Evolutionary conservation across 2,113 vertebrate genomes (phyloP).

Genomic region (Elephantulus edwardii): DNA sequence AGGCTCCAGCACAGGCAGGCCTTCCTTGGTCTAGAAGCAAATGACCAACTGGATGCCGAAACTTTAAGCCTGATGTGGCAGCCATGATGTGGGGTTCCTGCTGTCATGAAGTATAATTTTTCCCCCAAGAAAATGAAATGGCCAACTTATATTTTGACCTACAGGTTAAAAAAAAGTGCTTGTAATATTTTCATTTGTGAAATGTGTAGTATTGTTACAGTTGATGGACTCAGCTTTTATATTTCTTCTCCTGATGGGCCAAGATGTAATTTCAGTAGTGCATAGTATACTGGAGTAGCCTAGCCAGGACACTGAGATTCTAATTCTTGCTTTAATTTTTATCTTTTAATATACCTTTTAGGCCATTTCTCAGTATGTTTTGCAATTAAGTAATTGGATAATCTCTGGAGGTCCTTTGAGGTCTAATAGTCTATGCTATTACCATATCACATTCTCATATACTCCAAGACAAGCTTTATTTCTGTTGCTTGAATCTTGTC

Average conservation of each 20-base stretch:
- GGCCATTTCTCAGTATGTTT: not conserved
- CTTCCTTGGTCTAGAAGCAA: slow-evolving; percentile 83
- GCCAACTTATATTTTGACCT: slow-evolving; percentile 80
- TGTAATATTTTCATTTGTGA: not conserved
- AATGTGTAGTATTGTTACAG: not conserved
- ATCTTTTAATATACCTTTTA: not conserved
- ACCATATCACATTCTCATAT: not conserved
- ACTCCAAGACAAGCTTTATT: not conserved
- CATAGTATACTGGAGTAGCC: not conserved
- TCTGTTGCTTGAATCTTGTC: not conserved
- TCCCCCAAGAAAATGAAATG: slow-evolving; percentile 76
- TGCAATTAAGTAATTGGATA: not conserved
- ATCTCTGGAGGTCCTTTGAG: not conserved
- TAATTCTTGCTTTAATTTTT: not conserved
- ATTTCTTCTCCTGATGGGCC: not conserved
- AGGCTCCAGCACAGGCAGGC: slow-evolving; percentile 81
- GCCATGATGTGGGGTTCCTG: slow-evolving; percentile 83
- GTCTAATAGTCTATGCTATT: not conserved
- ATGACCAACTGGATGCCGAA: slow-evolving; percentile 78
- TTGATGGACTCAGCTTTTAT: not conserved
- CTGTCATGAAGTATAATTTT: slow-evolving; percentile 64
- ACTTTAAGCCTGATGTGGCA: slow-evolving; percentile 81
- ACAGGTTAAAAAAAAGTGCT: slow-evolving; percentile 76
- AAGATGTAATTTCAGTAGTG: not conserved
- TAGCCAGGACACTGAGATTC: not conserved